These are phyloP conservation scores for Epirrhoe alternata DNA, from an alignment of 2,888 invertebrate species.

Conservation along the genomic window DNA sequence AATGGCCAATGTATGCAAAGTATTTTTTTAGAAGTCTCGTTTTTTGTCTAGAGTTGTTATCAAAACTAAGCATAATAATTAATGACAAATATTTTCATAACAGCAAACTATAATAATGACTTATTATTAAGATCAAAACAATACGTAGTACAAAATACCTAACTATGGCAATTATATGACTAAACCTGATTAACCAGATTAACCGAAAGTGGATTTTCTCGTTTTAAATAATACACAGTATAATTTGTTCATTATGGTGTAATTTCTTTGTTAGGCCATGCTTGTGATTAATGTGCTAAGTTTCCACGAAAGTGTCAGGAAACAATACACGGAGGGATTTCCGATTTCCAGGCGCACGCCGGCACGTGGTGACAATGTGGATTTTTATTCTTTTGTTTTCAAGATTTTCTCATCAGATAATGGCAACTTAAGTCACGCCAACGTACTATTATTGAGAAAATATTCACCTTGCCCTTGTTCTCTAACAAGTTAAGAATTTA, in stretches of 20 bases:
- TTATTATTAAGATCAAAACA: slow-evolving; percentile 51
- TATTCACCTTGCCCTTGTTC: slow-evolving; percentile 26
- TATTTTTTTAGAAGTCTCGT: slow-evolving; percentile 17
- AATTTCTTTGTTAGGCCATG: slow-evolving; percentile 64
- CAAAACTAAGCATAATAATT: slow-evolving; percentile 10
- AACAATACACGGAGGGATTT: slow-evolving; percentile 77
- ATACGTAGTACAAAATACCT: slow-evolving; percentile 51
- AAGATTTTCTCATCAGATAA: slow-evolving; percentile 71
- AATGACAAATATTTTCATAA: background rate
- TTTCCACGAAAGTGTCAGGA: slow-evolving; percentile 72
- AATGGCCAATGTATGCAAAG: slow-evolving; percentile 4
- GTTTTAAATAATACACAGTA: slow-evolving; percentile 71
- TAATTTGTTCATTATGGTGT: slow-evolving; percentile 61
- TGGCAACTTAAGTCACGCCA: slow-evolving; percentile 61
- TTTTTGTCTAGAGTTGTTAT: background rate
- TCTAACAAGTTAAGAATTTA: slow-evolving; percentile 20
- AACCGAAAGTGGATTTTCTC: slow-evolving; percentile 67
- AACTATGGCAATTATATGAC: slow-evolving; percentile 52
- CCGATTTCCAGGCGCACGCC: slow-evolving; percentile 66
- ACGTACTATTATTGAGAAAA: slow-evolving; percentile 46
- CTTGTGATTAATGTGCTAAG: slow-evolving; percentile 41
- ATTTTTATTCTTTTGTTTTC: slow-evolving; percentile 64
- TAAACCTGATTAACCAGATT: slow-evolving; percentile 71
- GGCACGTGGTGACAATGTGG: slow-evolving; percentile 55
- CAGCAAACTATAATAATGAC: background rate